phyloP scores from a whole-genome alignment of 2,888 invertebrate genomes.

The Drosophila fulvimacula region DNA sequence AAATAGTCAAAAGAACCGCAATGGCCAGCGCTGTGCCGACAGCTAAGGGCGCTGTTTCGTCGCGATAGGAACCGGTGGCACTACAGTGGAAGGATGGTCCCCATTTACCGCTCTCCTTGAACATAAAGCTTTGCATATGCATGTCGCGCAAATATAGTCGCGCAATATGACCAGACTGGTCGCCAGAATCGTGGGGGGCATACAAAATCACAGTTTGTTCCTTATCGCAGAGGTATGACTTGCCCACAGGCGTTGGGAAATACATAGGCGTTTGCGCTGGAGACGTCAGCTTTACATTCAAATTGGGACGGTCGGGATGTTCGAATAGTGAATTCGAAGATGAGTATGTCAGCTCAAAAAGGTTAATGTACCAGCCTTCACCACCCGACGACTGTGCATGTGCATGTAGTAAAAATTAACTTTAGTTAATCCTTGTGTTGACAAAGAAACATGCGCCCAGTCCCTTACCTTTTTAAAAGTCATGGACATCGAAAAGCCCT shows the following conservation, averaged over 20 bases:
- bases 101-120: constrained; percentile 89
- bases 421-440: constrained; percentile 18
- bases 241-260: constrained; percentile 94
- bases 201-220: constrained; percentile 89
- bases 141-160: constrained; percentile 89
- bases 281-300: constrained; percentile 86
- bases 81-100: constrained; percentile 85
- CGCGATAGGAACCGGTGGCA: constrained; percentile 87
- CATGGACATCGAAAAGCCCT: constrained; percentile 90
- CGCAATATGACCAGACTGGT: constrained; percentile 86
- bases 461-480: constrained; percentile 90
- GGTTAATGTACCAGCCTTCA: constrained; percentile 94
- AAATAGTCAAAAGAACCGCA: constrained; percentile 91
- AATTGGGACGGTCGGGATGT: constrained; percentile 87
- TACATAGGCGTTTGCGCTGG: constrained; percentile 87
- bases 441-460: background rate
- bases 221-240: constrained; percentile 91
- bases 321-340: constrained; percentile 87
- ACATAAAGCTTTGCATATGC: constrained; percentile 95
- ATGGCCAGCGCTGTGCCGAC: constrained; percentile 93
- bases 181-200: constrained; percentile 85
- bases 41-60: constrained; percentile 93
- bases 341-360: constrained; percentile 91
- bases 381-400: constrained; percentile 91
- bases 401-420: background rate